These are phyloP conservation scores for Coptotermes formosanus DNA, from an alignment of 1,140 invertebrate species.

Conservation along the genomic window DNA sequence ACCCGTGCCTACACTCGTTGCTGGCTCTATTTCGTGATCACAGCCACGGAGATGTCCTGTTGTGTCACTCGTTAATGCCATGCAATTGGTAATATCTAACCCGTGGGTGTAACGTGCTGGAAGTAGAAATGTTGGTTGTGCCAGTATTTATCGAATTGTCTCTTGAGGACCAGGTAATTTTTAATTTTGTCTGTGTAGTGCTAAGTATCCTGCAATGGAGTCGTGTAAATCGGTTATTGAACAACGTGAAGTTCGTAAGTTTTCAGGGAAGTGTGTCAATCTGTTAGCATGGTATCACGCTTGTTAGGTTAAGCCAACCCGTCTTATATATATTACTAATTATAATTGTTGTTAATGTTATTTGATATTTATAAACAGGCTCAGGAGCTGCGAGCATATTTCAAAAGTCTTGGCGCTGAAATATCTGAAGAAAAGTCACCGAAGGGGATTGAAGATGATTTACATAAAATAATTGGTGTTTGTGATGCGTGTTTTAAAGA, in stretches of 20 bases:
- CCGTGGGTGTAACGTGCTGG: background rate
- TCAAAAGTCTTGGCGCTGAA: slow-evolving; percentile 87
- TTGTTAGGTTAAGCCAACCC: background rate
- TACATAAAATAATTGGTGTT: slow-evolving; percentile 92
- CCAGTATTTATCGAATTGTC: slow-evolving; percentile 31
- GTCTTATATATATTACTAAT: slow-evolving; percentile 23
- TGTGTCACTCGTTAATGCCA: too few relatives aligned
- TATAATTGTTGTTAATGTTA: slow-evolving; percentile 21
- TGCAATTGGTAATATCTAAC: too few relatives aligned
- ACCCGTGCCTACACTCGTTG: too few relatives aligned
- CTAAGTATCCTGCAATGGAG: background rate
- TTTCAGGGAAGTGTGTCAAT: background rate
- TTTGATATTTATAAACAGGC: slow-evolving; percentile 60
- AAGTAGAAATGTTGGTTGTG: slow-evolving; percentile 3
- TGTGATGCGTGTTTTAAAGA: slow-evolving; percentile 91
- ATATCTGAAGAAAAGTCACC: slow-evolving; percentile 86
- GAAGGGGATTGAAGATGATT: slow-evolving; percentile 89
- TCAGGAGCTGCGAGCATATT: slow-evolving; percentile 82
- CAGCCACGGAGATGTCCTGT: too few relatives aligned
- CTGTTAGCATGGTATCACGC: background rate
- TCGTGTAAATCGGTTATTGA: too few relatives aligned
- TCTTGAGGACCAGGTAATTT: slow-evolving; percentile 27
- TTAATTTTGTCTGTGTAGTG: background rate
- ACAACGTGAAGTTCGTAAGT: background rate
- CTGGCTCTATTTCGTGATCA: too few relatives aligned